Base-by-base conservation (phyloP, 1,140 invertebrate genomes). In the Sinonovacula constricta region DNA sequence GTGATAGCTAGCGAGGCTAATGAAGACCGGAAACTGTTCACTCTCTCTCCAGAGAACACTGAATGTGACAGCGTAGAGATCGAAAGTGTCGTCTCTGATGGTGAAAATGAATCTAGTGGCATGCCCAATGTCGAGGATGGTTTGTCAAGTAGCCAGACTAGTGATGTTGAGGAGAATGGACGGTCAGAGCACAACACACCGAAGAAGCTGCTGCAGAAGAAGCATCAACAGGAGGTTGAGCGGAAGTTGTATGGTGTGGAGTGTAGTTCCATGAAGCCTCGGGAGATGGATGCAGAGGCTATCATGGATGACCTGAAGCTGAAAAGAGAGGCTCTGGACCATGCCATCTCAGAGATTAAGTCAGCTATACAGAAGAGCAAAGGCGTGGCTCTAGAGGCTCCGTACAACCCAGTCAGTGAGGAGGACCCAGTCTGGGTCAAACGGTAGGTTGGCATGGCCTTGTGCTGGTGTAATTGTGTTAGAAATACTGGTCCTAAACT, bases 41-140 rank as follows among this genome's bases (percentile, higher is more conserved):
- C 96, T 0, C 92, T 98, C 5, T 98, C 96, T 30, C 96, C 97
- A 1, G 97, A 98, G 92, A 97, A 96, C 57, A 98, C 97, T n/a
- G 97, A 98, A 86, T 97, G 96, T 90, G 97, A 97, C 89, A 97
- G 95, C 83, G 96, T 96, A 86, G 96, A 97, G 87, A 92, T 97
- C 60, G 96, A 97, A 85, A 96, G 95, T 87, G 90, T 92, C 33
- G 84, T 90, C 4, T 92, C 91, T 4, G 87, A 91, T 57, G 91
- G 90, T 67, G 92, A 91, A 12, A 91, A 90, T 51, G 86, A 87
- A 10, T 84, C 84, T 12, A 82, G 93, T 81, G 94, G 95, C 82
- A 96, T 98, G 95, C 97, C 97, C 0, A 95, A 97, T n/a, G 93
- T 98, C 14, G 97, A 98, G 91, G 97, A 99, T 91, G 97, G 97